phyloP scores from a whole-genome alignment of 2,797 vertebrate genomes.

The Gymnoscopelus microlampas region DNA sequence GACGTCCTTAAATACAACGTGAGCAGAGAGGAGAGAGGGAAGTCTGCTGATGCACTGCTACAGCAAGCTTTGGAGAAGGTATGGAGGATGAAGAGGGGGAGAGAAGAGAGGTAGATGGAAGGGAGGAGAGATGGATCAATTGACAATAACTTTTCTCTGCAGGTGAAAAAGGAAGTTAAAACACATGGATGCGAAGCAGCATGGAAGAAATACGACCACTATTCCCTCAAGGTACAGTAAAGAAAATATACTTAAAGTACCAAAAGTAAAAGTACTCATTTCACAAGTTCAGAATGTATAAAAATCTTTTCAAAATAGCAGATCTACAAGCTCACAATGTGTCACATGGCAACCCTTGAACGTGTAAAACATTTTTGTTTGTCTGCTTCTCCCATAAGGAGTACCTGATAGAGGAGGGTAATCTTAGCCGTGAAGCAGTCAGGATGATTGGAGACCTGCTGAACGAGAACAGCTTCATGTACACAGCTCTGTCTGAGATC shows the following conservation, averaged over 20 bases:
- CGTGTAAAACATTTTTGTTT: background rate
- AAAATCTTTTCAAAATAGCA: too few relatives aligned
- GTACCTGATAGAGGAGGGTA: conserved; percentile 67
- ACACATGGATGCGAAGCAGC: conserved; percentile 50
- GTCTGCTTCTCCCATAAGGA: conserved; percentile 50
- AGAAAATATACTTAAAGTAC: too few relatives aligned
- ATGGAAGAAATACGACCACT: conserved; percentile 64
- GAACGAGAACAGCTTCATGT: conserved; percentile 76
- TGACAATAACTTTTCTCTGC: too few relatives aligned
- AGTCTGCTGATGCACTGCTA: conserved; percentile 60
- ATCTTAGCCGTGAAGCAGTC: conserved; percentile 71
- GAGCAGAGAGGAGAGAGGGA: conserved; percentile 56
- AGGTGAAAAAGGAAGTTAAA: conserved; percentile 59
- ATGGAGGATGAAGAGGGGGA: background rate
- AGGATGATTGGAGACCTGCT: conserved; percentile 79
- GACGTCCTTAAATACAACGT: conserved; percentile 70
- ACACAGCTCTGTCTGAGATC: conserved; percentile 72
- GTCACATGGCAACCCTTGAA: too few relatives aligned
- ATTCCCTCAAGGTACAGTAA: conserved; percentile 59
- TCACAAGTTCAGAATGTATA: too few relatives aligned
- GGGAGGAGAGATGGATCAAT: too few relatives aligned
- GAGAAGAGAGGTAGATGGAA: too few relatives aligned
- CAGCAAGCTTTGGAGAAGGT: conserved; percentile 71
- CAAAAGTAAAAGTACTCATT: too few relatives aligned
- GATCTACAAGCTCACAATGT: too few relatives aligned